Conservation (phyloP, 1,140 invertebrate species). For the Phymorhynchus buccinoides region DNA sequence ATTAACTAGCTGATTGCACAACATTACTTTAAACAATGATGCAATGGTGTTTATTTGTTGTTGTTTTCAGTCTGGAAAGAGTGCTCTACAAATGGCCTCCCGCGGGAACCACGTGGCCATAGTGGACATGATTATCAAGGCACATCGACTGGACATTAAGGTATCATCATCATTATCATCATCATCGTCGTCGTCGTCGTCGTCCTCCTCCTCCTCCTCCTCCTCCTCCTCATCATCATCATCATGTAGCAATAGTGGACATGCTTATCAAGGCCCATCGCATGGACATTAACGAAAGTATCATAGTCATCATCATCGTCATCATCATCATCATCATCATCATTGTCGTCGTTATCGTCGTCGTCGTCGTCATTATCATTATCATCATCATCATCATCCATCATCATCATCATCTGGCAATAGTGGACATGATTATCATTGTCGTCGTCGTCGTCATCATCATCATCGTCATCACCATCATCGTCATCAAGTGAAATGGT, state of each 20-base stretch:
- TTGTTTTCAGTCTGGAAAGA: constrained; percentile 77
- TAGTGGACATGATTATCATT: too few species aligned
- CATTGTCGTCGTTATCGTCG: too few species aligned
- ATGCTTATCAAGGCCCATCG: constrained; percentile 85
- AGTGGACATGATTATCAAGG: constrained; percentile 87
- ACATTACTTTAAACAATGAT: too few species aligned
- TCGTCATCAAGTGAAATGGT: too few species aligned
- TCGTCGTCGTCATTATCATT: constrained; percentile 4
- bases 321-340: too few species aligned
- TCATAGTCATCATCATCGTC: too few species aligned
- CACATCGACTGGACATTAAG: constrained; percentile 72
- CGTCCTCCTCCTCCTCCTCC: too few species aligned
- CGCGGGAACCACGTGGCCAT: constrained; percentile 88
- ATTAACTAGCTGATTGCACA: too few species aligned
- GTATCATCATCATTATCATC: constrained; percentile 56
- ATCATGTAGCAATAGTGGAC: constrained; percentile 87
- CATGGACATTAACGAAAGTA: constrained; percentile 36
- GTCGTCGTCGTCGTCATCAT: too few species aligned
- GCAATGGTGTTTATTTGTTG: background rate
- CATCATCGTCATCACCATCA: too few species aligned
- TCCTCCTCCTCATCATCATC: too few species aligned
- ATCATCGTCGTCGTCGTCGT: too few species aligned
- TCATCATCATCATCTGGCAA: constrained; percentile 13
- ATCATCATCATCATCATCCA: constrained; percentile 23
- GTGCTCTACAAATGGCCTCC: constrained; percentile 82